Evolutionary conservation across 2,113 vertebrate species (phyloP).

Genomic region (Miniopterus natalensis): DNA sequence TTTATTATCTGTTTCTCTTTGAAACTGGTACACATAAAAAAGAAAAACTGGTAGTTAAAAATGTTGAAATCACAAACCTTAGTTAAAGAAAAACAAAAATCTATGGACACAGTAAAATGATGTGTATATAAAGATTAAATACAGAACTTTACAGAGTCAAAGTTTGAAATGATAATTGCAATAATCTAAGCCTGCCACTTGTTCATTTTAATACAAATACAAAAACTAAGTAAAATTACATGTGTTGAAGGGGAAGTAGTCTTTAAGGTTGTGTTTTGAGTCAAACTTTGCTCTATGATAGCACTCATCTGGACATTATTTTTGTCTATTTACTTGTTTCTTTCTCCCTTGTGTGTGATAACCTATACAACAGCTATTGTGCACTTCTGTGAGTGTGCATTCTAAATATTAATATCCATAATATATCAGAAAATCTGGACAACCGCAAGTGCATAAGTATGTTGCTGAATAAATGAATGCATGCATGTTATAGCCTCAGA

Average conservation of each 20-base stretch:
- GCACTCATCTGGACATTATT: background rate
- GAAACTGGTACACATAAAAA: background rate
- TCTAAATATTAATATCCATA: conserved; percentile 17
- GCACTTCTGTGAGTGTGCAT: background rate
- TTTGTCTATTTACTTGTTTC: background rate
- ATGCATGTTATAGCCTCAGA: background rate
- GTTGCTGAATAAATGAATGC: background rate
- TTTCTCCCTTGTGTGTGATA: background rate
- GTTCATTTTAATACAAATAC: background rate
- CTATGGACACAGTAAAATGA: background rate
- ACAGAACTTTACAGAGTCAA: background rate
- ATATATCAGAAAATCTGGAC: background rate
- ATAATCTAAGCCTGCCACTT: background rate
- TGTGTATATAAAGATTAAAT: background rate
- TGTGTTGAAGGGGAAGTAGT: background rate
- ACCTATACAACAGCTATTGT: background rate
- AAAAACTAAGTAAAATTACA: conserved; percentile 28
- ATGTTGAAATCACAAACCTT: background rate
- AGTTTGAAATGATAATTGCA: background rate
- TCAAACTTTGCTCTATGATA: background rate
- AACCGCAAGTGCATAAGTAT: background rate
- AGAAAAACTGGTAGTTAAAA: background rate
- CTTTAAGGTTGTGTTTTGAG: background rate
- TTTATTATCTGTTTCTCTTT: background rate
- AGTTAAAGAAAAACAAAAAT: background rate